Evolutionary conservation across 2,888 invertebrate species (phyloP).

Genomic region (Xestia xanthographa): DNA sequence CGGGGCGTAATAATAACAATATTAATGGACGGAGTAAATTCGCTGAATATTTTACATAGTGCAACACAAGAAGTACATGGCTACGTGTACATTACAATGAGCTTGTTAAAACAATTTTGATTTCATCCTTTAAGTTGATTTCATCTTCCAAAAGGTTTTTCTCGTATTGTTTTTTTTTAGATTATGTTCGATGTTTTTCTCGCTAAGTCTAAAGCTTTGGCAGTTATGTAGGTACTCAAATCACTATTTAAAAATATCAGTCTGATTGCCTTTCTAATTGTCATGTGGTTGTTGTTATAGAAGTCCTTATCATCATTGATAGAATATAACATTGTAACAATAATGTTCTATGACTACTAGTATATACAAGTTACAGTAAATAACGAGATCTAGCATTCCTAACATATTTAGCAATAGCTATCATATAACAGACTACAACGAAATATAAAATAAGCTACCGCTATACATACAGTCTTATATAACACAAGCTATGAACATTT

Average conservation of each 20-base stretch:
- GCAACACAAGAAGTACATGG: conserved; percentile 70
- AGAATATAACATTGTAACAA: conserved; percentile 61
- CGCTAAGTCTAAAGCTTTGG: conserved; percentile 86
- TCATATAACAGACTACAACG: conserved; percentile 75
- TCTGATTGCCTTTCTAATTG: conserved; percentile 70
- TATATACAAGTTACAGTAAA: conserved; percentile 75
- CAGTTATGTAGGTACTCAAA: conserved; percentile 84
- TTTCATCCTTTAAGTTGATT: conserved; percentile 3
- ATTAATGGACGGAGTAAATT: conserved; percentile 85
- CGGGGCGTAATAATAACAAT: conserved; percentile 59
- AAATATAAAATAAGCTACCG: conserved; percentile 71
- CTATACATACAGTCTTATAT: conserved; percentile 86
- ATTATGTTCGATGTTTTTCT: conserved; percentile 50
- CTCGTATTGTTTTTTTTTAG: conserved; percentile 13
- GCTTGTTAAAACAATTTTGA: conserved; percentile 16
- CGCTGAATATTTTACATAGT: conserved; percentile 75
- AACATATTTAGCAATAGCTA: conserved; percentile 79
- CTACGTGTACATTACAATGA: conserved; percentile 52
- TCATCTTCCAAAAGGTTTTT: conserved; percentile 17
- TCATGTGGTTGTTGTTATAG: conserved; percentile 63
- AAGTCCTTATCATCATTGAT: conserved; percentile 55
- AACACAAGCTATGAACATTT: conserved; percentile 79
- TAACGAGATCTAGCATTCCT: conserved; percentile 89
- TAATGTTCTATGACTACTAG: conserved; percentile 61
- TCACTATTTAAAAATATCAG: conserved; percentile 79